Evolutionary conservation across 2,888 invertebrate genomes (phyloP).

Genomic region (Eretmocerus hayati): DNA sequence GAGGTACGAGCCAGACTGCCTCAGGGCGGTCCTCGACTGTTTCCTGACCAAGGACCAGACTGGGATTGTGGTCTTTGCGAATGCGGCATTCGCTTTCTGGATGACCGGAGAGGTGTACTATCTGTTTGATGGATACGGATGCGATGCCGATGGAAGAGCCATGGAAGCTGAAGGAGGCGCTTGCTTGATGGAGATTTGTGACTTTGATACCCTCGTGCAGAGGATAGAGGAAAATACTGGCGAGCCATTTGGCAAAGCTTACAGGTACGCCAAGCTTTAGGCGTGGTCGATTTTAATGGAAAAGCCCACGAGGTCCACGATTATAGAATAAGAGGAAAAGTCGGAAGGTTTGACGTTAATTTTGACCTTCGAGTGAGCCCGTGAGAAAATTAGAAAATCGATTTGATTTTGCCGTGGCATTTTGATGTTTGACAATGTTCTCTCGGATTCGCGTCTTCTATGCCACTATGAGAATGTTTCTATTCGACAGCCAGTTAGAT

Average conservation of each 20-base stretch:
- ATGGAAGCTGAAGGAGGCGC: slow-evolving; percentile 25
- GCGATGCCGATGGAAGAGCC: slow-evolving; percentile 32
- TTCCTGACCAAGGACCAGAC: slow-evolving; percentile 32
- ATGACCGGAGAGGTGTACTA: slow-evolving; percentile 28
- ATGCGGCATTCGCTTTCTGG: slow-evolving; percentile 39
- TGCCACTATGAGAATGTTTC: too few relatives aligned
- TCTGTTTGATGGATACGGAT: slow-evolving; percentile 39
- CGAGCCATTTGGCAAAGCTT: slow-evolving; percentile 1
- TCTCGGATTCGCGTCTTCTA: too few relatives aligned
- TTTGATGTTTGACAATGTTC: too few relatives aligned
- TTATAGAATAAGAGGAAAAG: too few relatives aligned
- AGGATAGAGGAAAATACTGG: slow-evolving; percentile 32
- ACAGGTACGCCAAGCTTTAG: too few relatives aligned
- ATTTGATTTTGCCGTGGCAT: too few relatives aligned
- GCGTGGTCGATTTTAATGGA: too few relatives aligned
- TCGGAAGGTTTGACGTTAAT: too few relatives aligned
- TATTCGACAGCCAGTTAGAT: too few relatives aligned
- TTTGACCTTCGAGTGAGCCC: too few relatives aligned
- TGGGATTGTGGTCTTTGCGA: slow-evolving; percentile 36
- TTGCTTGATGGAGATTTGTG: slow-evolving; percentile 33
- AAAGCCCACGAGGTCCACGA: too few relatives aligned
- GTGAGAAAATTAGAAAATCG: too few relatives aligned
- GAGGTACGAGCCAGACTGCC: slow-evolving; percentile 27
- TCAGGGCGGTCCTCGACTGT: slow-evolving; percentile 22
- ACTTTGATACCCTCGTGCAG: slow-evolving; percentile 26